These are phyloP conservation scores for Notamacropus eugenii DNA, from an alignment of 2,797 vertebrate genomes.

Conservation along the genomic window DNA sequence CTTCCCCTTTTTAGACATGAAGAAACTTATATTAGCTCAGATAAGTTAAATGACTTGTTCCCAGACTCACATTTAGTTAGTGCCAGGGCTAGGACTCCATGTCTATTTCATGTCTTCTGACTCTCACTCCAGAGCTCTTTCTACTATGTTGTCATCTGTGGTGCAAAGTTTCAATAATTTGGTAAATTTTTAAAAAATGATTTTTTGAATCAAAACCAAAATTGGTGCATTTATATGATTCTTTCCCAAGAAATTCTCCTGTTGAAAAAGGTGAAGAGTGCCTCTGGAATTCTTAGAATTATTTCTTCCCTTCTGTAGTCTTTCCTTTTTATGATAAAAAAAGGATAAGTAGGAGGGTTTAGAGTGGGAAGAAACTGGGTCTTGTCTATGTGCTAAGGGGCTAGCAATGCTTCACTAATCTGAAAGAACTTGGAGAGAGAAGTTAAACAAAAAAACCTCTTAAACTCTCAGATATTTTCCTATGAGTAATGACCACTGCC, in stretches of 20 bases:
- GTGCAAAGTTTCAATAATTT: not conserved
- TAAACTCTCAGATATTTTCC: slow-evolving; percentile 49
- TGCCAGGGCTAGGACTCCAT: not conserved
- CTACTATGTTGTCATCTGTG: not conserved
- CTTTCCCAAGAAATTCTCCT: not conserved
- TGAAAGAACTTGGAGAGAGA: slow-evolving; percentile 42
- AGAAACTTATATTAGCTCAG: not conserved
- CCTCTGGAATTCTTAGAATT: not conserved
- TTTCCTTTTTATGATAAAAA: not conserved
- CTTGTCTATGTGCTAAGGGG: not conserved
- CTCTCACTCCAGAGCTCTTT: not conserved
- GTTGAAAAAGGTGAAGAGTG: not conserved
- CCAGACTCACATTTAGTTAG: not conserved
- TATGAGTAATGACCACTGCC: slow-evolving; percentile 65
- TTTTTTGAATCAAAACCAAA: not conserved
- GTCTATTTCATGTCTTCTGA: not conserved
- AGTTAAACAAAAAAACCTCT: slow-evolving; percentile 31
- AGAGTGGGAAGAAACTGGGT: not conserved
- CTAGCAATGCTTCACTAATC: slow-evolving; percentile 7
- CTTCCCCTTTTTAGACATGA: not conserved
- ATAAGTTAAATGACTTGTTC: not conserved
- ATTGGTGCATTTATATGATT: not conserved
- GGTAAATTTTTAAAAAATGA: not conserved
- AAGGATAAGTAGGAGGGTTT: slow-evolving; percentile 5
- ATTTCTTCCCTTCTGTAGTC: not conserved